phyloP scores from a whole-genome alignment of 2,113 vertebrate genomes.

The Osmerus eperlanus region DNA sequence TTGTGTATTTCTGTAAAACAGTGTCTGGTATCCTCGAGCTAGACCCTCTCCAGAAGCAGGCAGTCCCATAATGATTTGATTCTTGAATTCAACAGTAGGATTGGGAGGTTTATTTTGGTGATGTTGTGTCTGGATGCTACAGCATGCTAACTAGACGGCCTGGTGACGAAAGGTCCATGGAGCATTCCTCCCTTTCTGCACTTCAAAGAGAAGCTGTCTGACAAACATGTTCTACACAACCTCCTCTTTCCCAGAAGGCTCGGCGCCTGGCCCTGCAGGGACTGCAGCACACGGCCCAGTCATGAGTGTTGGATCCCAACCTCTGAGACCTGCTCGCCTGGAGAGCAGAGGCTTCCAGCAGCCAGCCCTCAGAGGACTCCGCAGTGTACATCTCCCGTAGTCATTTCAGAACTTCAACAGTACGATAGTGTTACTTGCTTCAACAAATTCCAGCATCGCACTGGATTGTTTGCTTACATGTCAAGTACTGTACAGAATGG shows the following conservation, averaged over 20 bases:
- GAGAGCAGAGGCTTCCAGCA: not conserved
- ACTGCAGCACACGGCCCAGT: conserved; percentile 28
- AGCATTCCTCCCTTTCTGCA: conserved; percentile 55
- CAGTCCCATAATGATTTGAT: conserved; percentile 53
- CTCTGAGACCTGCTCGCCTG: conserved; percentile 18
- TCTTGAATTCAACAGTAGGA: conserved; percentile 47
- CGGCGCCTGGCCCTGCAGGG: conserved; percentile 15
- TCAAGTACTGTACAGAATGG: no score
- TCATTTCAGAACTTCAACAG: no score
- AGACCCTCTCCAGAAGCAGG: conserved; percentile 33
- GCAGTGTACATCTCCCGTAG: no score
- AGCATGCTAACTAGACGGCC: conserved; percentile 55
- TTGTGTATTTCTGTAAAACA: not conserved
- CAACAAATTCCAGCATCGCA: no score
- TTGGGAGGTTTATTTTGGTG: conserved; percentile 54
- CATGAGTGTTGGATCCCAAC: conserved; percentile 29
- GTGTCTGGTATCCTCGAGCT: conserved; percentile 29
- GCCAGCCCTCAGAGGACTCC: no score
- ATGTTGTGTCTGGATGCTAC: conserved; percentile 46
- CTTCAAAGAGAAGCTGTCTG: conserved; percentile 51
- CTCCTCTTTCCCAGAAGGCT: conserved; percentile 35
- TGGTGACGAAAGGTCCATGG: conserved; percentile 39
- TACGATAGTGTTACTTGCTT: no score
- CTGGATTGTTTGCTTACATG: no score
- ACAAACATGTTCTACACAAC: conserved; percentile 32